phyloP scores from a whole-genome alignment of 2,797 vertebrate genomes.

The Takifugu rubripes region DNA sequence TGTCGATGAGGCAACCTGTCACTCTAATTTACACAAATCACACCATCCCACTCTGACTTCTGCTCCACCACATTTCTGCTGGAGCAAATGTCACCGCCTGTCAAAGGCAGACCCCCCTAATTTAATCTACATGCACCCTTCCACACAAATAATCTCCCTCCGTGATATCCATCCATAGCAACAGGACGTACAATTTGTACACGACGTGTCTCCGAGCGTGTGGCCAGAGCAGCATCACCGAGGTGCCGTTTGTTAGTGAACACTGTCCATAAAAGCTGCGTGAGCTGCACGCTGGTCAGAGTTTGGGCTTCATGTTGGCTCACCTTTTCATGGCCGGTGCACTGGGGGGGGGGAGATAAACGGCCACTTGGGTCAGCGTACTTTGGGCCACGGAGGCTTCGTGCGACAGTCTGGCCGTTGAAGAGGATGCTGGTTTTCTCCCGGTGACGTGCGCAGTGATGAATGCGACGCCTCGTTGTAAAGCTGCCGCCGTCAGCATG shows the following conservation, averaged over 20 bases:
- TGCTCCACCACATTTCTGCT: constrained; percentile 55
- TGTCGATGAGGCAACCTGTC: constrained; percentile 62
- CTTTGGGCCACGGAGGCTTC: constrained; percentile 1
- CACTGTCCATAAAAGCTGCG: not conserved
- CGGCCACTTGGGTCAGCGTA: constrained; percentile 14
- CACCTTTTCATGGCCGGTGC: not conserved
- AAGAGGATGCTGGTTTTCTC: constrained; percentile 17
- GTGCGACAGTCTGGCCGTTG: constrained; percentile 10
- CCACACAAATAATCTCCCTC: constrained; percentile 49
- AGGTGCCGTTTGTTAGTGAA: constrained; percentile 7
- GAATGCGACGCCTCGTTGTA: constrained; percentile 3
- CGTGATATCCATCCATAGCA: constrained; percentile 43
- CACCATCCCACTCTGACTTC: constrained; percentile 48
- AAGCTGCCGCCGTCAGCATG: not conserved
- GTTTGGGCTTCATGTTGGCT: constrained; percentile 3
- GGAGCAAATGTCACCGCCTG: constrained; percentile 46
- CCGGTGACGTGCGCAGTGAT: constrained; percentile 12
- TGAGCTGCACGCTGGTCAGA: not conserved
- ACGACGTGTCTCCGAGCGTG: constrained; percentile 38
- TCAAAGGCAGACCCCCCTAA: constrained; percentile 46
- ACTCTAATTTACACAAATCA: constrained; percentile 63
- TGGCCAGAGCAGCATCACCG: constrained; percentile 33
- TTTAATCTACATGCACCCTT: constrained; percentile 54
- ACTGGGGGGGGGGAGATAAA: constrained; percentile 17
- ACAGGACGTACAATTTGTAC: constrained; percentile 41